phyloP scores from a whole-genome alignment of 2,888 invertebrate species.

The Drosophila tanythrix region DNA sequence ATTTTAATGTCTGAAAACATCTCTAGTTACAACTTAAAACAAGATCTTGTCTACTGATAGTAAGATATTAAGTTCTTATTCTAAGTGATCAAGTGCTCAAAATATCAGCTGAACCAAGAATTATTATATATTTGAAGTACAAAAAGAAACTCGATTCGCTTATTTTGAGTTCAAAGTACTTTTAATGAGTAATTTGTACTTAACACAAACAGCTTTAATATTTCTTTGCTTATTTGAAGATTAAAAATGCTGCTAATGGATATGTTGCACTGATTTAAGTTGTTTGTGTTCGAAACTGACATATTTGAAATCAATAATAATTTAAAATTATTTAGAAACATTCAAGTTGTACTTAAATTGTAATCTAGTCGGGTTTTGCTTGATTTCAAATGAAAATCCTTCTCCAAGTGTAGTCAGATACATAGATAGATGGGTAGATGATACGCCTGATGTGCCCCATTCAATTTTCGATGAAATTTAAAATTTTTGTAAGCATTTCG shows the following conservation, averaged over 20 bases:
- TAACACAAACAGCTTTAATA: not conserved
- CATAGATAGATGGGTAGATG: slow-evolving; percentile 6
- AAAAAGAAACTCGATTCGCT: not conserved
- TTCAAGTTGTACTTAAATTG: not conserved
- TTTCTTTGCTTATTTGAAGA: not conserved
- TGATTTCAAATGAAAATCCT: not conserved
- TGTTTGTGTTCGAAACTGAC: not conserved
- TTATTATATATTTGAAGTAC: not conserved
- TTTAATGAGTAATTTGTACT: not conserved
- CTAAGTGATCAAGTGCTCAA: not conserved
- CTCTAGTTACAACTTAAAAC: not conserved
- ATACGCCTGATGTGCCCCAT: slow-evolving; percentile 31
- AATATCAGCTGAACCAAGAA: not conserved
- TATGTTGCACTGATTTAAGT: not conserved
- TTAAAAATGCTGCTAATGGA: not conserved
- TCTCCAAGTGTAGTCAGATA: not conserved
- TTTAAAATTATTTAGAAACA: not conserved
- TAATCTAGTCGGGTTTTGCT: not conserved
- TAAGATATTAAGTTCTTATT: not conserved
- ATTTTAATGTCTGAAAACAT: not conserved
- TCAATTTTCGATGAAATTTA: slow-evolving; percentile 11
- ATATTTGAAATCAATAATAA: not conserved
- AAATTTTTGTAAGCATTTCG: slow-evolving; percentile 3
- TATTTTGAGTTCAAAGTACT: not conserved
- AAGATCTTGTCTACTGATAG: not conserved